phyloP scores from a whole-genome alignment of 2,888 invertebrate genomes.

The Lithophane semibrunnea region DNA sequence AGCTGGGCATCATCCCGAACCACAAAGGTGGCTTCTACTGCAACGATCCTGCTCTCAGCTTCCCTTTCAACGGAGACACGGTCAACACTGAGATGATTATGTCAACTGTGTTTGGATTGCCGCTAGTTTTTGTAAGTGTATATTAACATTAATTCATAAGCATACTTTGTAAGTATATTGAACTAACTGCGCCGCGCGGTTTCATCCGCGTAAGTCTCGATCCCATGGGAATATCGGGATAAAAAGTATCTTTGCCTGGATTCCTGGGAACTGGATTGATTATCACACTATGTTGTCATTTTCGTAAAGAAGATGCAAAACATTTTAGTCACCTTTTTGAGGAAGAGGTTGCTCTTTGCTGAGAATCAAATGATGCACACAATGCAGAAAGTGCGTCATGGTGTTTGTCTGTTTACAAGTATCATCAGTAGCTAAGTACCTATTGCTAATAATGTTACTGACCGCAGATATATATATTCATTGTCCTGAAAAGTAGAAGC shows the following conservation, averaged over 20 bases:
- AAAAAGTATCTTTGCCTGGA: too few relatives aligned
- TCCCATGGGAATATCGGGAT: too few relatives aligned
- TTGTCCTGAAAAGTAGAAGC: slow-evolving; percentile 24
- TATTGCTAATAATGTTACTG: slow-evolving; percentile 3
- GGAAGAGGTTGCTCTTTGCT: neutral
- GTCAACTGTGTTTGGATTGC: slow-evolving; percentile 84
- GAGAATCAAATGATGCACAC: slow-evolving; percentile 8
- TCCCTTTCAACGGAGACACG: slow-evolving; percentile 92
- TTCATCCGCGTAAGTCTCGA: too few relatives aligned
- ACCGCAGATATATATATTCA: neutral
- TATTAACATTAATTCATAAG: too few relatives aligned
- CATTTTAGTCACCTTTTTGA: slow-evolving; percentile 11
- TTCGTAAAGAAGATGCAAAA: neutral
- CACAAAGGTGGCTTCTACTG: slow-evolving; percentile 92
- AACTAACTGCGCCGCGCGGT: too few relatives aligned
- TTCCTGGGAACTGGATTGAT: neutral
- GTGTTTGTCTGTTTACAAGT: slow-evolving; percentile 11
- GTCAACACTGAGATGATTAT: slow-evolving; percentile 89
- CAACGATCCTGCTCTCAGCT: slow-evolving; percentile 92
- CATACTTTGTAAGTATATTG: too few relatives aligned
- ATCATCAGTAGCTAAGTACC: neutral
- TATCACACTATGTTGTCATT: neutral
- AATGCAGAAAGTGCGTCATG: slow-evolving; percentile 24
- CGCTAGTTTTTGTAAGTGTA: slow-evolving; percentile 88
- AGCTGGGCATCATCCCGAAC: slow-evolving; percentile 91